Evolutionary conservation across 2,113 vertebrate species (phyloP), one percentile per base, ranked within the genome.

Genomic region (Festucalex cinctus): DNA sequence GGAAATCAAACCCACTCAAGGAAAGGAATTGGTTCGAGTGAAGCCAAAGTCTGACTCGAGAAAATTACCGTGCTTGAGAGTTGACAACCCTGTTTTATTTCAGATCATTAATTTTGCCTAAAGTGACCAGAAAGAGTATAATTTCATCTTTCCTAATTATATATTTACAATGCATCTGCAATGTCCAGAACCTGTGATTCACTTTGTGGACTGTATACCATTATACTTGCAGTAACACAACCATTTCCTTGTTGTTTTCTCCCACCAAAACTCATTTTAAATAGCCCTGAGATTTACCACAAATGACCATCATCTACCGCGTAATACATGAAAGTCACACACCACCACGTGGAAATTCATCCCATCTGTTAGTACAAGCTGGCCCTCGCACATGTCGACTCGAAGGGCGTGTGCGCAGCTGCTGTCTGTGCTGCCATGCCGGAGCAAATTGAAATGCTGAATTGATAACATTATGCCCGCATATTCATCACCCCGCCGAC

Each of bases 191-290:
- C 9, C 44, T 36, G 41, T 17, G 1, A 13, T 19, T 44, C 37
- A 44, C 20, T 70, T 37, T 49, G n/a, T 22, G 28, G 4, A 32
- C 4, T 32, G n/a, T 67, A 6, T 61, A 39, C 9, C 39, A 71
- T 74, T 76, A 71, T 32, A 43, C 57, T 59, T 44, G 51, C 66
- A 63, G 39, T 69, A 68, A 70, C n/a, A n/a, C n/a, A n/a, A n/a
- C n/a, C n/a, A n/a, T 17, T 32, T 17, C 26, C 54, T 32, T 35
- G 24, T 56, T 54, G 14, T 32, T 32, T 57, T 32, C 54, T 32
- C 26, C 26, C 54, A 9, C 16, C 32, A 57, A 32, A 32, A 39
- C 36, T 61, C 5, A 14, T 22, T 61, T 39, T 35, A 22, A 5
- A n/a, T 24, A 20, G 36, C 59, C 36, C 36, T 39, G 59, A 41